These are phyloP conservation scores for Agonopterix subpropinquella DNA, from an alignment of 2,888 invertebrate species.

Conservation along the genomic window DNA sequence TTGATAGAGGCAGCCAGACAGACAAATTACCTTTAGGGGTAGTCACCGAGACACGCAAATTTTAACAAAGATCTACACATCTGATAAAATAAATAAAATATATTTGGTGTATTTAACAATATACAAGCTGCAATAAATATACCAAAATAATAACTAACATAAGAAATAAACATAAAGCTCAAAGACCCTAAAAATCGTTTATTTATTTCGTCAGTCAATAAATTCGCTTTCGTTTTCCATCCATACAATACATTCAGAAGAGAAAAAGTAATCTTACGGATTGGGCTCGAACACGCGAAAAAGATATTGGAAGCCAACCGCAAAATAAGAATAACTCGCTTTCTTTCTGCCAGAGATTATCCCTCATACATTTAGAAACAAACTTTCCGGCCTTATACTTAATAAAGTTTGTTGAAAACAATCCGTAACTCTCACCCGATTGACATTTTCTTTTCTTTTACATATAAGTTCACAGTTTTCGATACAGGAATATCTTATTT, in stretches of 20 bases:
- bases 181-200: slow-evolving; percentile 28
- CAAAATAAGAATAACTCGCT: slow-evolving; percentile 42
- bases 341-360: slow-evolving; percentile 41
- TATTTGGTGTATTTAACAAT: background rate
- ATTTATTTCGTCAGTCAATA: slow-evolving; percentile 44
- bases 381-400: slow-evolving; percentile 18
- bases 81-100: no score
- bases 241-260: slow-evolving; percentile 37
- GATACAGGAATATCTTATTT: no score
- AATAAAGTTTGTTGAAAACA: slow-evolving; percentile 10
- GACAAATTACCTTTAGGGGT: no score
- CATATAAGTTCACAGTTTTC: no score
- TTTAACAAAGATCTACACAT: no score
- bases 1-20: no score
- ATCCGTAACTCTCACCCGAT: slow-evolving; percentile 1
- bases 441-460: no score
- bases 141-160: background rate
- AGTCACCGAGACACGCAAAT: no score
- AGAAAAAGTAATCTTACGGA: slow-evolving; percentile 51
- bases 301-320: slow-evolving; percentile 53
- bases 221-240: slow-evolving; percentile 47
- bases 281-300: slow-evolving; percentile 53
- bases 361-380: slow-evolving; percentile 30
- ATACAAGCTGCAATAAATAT: background rate
- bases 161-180: background rate